phyloP scores from a whole-genome alignment of 2,113 vertebrate species.

The Poicephalus meyeri region DNA sequence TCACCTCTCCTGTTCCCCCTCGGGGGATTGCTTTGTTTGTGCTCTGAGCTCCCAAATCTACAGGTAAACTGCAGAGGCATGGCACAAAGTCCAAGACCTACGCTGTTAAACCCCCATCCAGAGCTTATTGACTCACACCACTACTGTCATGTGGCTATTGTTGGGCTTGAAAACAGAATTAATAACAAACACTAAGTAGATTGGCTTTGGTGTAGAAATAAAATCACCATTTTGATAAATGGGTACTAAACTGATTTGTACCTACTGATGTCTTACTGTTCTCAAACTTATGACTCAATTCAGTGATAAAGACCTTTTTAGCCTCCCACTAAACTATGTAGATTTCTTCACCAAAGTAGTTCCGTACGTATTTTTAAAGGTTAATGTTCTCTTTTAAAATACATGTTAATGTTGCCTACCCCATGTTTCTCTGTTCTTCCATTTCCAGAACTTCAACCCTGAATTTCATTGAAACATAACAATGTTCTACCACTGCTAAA shows the following conservation, averaged over 20 bases:
- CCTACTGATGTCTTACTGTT: not conserved
- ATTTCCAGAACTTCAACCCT: not conserved
- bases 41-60: not conserved
- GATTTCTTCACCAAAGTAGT: not conserved
- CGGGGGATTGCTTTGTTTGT: not conserved
- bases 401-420: not conserved
- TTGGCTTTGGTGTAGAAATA: not conserved
- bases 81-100: not conserved
- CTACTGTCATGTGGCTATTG: not conserved
- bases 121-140: not conserved
- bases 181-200: not conserved
- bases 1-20: not conserved
- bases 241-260: not conserved
- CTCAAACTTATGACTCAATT: not conserved
- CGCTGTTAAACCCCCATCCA: not conserved
- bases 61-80: not conserved
- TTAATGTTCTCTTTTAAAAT: not conserved
- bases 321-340: not conserved
- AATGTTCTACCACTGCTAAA: not conserved
- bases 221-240: not conserved
- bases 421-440: not conserved
- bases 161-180: not conserved
- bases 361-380: not conserved
- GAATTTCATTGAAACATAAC: not conserved
- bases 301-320: not conserved